Evolutionary conservation across 2,113 vertebrate genomes (phyloP).

Genomic region (Eublepharis macularius): DNA sequence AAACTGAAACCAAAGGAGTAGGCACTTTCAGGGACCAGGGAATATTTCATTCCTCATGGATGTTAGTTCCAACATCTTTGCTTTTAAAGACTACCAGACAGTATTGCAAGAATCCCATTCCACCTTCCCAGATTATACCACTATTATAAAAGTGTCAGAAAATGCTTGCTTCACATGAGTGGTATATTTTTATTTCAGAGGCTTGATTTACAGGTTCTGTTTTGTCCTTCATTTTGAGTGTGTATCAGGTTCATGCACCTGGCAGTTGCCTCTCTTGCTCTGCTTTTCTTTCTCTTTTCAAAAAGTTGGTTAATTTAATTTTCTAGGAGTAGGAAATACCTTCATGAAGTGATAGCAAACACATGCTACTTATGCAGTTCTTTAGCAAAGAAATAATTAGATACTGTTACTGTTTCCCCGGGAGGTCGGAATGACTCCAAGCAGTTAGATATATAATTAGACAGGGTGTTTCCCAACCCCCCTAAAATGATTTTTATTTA

Average conservation of each 20-base stretch:
- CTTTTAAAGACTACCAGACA: too few relatives aligned
- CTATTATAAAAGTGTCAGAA: not conserved
- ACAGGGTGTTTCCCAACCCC: slow-evolving; percentile 48
- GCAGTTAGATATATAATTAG: slow-evolving; percentile 65
- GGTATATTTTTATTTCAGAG: not conserved
- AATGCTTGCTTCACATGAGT: not conserved
- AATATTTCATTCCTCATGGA: not conserved
- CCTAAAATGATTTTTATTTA: slow-evolving; percentile 72
- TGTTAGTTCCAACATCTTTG: not conserved
- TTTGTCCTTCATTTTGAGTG: not conserved
- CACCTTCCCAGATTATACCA: not conserved
- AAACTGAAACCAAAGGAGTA: not conserved
- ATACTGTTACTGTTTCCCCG: slow-evolving; percentile 61
- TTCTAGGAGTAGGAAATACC: slow-evolving; percentile 19
- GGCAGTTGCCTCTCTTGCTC: not conserved
- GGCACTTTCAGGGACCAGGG: not conserved
- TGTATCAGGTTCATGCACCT: not conserved
- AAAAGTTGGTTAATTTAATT: not conserved
- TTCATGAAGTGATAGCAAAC: slow-evolving; percentile 26
- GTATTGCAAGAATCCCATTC: not conserved
- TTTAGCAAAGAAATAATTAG: slow-evolving; percentile 64
- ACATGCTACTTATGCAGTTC: slow-evolving; percentile 35
- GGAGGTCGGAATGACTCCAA: slow-evolving; percentile 56
- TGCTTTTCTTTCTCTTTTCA: not conserved
- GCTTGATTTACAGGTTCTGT: not conserved